Evolutionary conservation across 2,888 invertebrate species (phyloP), one percentile per base, ranked within the genome.

Genomic region (Drosophila paramelanica): DNA sequence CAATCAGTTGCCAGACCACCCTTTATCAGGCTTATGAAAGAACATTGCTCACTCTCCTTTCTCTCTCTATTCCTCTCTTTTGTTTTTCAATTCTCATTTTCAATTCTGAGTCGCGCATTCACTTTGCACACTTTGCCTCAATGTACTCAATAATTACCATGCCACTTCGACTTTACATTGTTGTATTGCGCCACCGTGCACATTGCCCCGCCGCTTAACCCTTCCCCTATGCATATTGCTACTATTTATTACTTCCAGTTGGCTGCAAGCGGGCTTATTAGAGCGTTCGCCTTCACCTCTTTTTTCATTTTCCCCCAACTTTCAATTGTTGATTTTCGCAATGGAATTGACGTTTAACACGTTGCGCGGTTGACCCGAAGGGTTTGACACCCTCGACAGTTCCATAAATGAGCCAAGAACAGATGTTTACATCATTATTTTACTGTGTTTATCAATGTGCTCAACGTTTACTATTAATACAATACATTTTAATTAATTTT

Each of bases 271-370:
- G 81, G 81, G 81, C 27, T 78, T 66, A 65, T 68, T 68, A 65
- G 43, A 31, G 23, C 10, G 5, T 36, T 52, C 38, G 17, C 65
- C 27, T 42, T 8, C 3, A 10, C 27, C 39, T 51, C 14, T 38
- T 23, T 20, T 17, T 43, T 20, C 43, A 14, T 5, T 20, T n/a
- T 1, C 27, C 25, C 5, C n/a, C 7, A 14, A 4, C 25, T 33
- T 6, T 36, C 47, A 45, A 23, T 60, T 52, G 38, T 79, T 89
- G 89, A 81, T 87, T 88, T 87, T 87, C 67, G 74, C 89, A 87
- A 81, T 71, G 83, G 83, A 84, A 88, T 83, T 89, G 88, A 86
- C 85, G 67, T 87, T 89, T 86, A 89, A 87, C 89, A 87, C 89
- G 73, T 85, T 75, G 61, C 55, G 41, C 43, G 8, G n/a, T 31